Base-by-base conservation (phyloP, 2,888 invertebrate species). In the Pharmacophagus antenor region DNA sequence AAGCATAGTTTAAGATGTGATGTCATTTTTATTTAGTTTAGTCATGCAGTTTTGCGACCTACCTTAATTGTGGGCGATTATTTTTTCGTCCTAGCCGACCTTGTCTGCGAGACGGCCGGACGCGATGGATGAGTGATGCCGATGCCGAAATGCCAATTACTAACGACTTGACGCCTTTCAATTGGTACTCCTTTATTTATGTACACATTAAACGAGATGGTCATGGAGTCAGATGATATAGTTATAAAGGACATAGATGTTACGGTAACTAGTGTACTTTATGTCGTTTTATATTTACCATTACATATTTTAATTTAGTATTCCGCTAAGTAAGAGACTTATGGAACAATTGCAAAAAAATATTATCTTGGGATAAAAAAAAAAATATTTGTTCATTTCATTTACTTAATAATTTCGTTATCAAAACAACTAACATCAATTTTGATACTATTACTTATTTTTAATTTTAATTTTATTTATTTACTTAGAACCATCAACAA, bases 1-100 rank as follows among this genome's bases (percentile, higher is more conserved):
- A 66, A 65, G 47, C 42, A 61, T 47, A 46, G 58, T 55, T 50
- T 50, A 46, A 27, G 55, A 55, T 46, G 54, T 58, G 55, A 58
- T 51, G 27, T 55, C 58, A 58, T 55, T 20, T 53, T 49, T 46
- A 47, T 62, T 61, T 52, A 47, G 54, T 68, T 68, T 65, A 69
- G 63, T 62, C 65, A 68, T 69, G 70, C 68, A 66, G 52, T 57
- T 65, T 66, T 67, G 63, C 64, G 67, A 67, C 65, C 67, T 66
- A 68, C 66, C 66, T 65, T 74, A 75, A 71, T 72, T 65, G 63
- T 65, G 46, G 60, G 62, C 59, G 66, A 76, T 71, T 70, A 74
- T 68, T 64, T 65, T 66, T 66, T 65, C 62, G 75, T 71, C 76
- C 74, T 67, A 49, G 37, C 50, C 63, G 72, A 75, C 77, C 74